Conservation (phyloP, 2,888 invertebrate genomes). For the Trissoscelio sp. region DNA sequence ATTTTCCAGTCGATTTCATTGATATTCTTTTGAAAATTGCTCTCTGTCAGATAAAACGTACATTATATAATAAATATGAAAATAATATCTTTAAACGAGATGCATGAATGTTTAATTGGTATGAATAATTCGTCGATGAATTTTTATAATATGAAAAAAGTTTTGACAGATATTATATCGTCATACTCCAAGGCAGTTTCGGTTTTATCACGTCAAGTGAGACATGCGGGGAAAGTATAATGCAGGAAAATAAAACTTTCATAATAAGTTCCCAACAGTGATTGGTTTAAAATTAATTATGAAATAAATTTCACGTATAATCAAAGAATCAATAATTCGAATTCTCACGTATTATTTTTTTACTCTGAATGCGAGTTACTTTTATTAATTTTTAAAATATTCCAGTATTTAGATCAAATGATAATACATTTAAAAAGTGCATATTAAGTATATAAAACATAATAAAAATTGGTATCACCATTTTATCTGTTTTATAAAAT, state of each 20-base stretch:
- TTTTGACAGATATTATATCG: conserved; percentile 16
- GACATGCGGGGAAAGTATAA: not conserved
- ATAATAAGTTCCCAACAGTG: not conserved
- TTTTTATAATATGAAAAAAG: conserved; percentile 1
- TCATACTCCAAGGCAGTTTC: not conserved
- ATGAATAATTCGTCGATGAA: not conserved
- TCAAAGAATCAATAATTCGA: conserved; percentile 4
- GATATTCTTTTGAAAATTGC: not conserved
- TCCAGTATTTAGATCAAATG: not conserved
- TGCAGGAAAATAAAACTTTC: conserved; percentile 19
- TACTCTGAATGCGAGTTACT: not conserved
- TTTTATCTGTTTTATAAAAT: too few species aligned
- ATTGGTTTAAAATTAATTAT: conserved; percentile 15
- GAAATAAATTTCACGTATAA: conserved; percentile 13
- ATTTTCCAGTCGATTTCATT: too few species aligned
- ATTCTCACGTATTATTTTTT: not conserved
- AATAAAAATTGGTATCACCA: too few species aligned
- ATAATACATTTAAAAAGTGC: not conserved
- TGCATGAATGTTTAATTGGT: not conserved
- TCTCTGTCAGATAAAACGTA: too few species aligned
- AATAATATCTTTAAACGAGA: not conserved
- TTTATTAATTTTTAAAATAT: not conserved
- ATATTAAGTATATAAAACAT: conserved; percentile 1
- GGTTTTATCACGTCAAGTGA: conserved; percentile 7
- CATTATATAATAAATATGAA: not conserved